These are phyloP conservation scores for Mesorhabditis spiculigera DNA, from an alignment of 2,888 invertebrate genomes.

Conservation along the genomic window DNA sequence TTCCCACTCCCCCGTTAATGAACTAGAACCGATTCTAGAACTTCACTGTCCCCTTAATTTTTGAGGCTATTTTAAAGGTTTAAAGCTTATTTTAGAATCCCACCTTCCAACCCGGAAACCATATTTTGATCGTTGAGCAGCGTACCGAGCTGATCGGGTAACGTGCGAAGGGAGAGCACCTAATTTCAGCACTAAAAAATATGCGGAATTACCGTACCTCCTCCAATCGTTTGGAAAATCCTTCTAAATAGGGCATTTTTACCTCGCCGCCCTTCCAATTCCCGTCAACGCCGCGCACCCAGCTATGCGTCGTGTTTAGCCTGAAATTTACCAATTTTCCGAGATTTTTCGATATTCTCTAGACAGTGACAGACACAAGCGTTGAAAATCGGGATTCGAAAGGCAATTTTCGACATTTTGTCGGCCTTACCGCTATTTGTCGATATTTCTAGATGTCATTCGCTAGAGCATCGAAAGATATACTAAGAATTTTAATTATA, in stretches of 20 bases:
- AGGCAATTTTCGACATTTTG: no score
- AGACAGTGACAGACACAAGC: no score
- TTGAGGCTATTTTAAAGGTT: not conserved
- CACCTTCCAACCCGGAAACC: constrained; percentile 44
- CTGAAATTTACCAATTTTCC: constrained; percentile 61
- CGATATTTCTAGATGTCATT: no score
- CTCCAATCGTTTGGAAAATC: constrained; percentile 66
- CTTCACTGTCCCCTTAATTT: not conserved
- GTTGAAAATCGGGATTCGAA: no score
- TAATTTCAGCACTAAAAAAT: constrained; percentile 49
- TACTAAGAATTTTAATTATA: no score
- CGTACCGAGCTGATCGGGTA: constrained; percentile 75
- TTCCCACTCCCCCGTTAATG: no score
- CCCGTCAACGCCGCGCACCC: constrained; percentile 83
- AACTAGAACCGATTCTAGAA: no score
- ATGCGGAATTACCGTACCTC: constrained; percentile 24
- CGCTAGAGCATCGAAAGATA: no score
- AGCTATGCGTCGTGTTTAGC: constrained; percentile 81
- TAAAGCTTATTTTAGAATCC: not conserved
- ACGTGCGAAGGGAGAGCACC: constrained; percentile 73
- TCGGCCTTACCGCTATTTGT: no score
- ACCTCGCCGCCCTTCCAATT: constrained; percentile 79
- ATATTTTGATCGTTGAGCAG: constrained; percentile 73
- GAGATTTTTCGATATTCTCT: no score
- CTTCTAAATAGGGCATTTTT: constrained; percentile 69